Conservation (phyloP, 1,140 invertebrate species). For the Papilio machaon region DNA sequence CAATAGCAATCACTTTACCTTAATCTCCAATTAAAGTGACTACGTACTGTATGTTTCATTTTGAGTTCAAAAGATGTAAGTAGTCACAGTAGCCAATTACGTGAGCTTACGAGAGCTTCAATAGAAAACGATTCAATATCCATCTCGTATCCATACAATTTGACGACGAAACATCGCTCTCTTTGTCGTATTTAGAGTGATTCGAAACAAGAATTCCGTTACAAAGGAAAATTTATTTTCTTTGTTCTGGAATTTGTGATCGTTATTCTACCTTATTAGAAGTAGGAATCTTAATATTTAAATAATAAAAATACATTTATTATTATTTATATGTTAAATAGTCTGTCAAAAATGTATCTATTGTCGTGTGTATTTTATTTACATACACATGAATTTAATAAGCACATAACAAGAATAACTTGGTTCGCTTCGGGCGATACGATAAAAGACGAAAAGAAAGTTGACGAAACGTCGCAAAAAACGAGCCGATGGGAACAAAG, state of each 20-base stretch:
- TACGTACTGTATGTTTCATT: not conserved
- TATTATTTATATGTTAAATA: no score
- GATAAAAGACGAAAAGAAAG: conserved; percentile 42
- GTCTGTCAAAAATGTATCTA: no score
- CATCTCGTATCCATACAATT: conserved; percentile 23
- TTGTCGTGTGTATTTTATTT: not conserved
- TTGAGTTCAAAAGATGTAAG: conserved; percentile 8
- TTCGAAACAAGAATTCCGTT: not conserved
- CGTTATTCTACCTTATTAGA: not conserved
- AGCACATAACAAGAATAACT: conserved; percentile 20
- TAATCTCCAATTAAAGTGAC: not conserved
- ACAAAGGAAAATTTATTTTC: not conserved
- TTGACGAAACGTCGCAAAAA: conserved; percentile 54
- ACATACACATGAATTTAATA: conserved; percentile 31
- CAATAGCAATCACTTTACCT: not conserved
- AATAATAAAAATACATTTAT: no score
- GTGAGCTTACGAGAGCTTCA: conserved; percentile 23
- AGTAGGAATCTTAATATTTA: not conserved
- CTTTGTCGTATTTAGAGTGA: conserved; percentile 14
- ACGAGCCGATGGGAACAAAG: conserved; percentile 45
- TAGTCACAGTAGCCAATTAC: conserved; percentile 14
- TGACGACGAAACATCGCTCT: conserved; percentile 1
- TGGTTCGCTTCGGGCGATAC: conserved; percentile 38
- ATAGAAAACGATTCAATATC: conserved; percentile 19
- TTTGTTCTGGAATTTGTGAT: conserved; percentile 10